Evolutionary conservation across 2,797 vertebrate species (phyloP), one percentile per base, ranked within the genome.

Genomic region (Myotis myotis): DNA sequence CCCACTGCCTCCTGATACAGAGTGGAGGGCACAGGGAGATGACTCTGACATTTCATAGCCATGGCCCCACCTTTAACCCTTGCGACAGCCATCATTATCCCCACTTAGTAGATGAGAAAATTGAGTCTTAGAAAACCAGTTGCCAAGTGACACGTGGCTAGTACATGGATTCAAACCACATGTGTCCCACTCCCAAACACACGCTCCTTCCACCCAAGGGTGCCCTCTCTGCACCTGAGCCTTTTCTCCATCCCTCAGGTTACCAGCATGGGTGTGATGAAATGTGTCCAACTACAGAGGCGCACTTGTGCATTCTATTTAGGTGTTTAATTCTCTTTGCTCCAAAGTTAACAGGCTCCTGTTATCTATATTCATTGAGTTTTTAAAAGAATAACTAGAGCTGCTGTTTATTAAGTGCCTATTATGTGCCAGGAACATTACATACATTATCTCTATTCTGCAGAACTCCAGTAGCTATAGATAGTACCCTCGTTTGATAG

Each of bases 321-420:
- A 83, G 75, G 71, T 71, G 81, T 92, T 74, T 53, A 36, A 62
- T 72, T 81, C 33, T 76, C 84, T 84, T 41, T 70, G 60, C 66
- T 94, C 15, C 64, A n/a, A 55, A 92, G 57, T 72, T 87, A 87
- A 87, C 93, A 89, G 47, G 33, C 38, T 72, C 41, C 55, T 15
- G 28, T 44, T 47, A 13, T 51, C 62, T 74, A 0, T 47, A 53
- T 91, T 68, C 60, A 44, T 22, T 49, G 22, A 36, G 20, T 86
- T 68, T 28, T 55, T 94, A 51, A 71, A 70, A 70, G 85, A 89
- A 30, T 80, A 71, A 68, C 91, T 44, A 47, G 64, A 80, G 71
- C 44, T 89, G 30, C 66, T 36, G 0, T 82, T 79, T 87, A 44
- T 57, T 81, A 68, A 78, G 25, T 85, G 33, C 70, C 83, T 57